Evolutionary conservation across 92 coral and sea anemone genomes (phyloP), one percentile per base, ranked within the genome.

Genomic region (Siderastrea siderea): DNA sequence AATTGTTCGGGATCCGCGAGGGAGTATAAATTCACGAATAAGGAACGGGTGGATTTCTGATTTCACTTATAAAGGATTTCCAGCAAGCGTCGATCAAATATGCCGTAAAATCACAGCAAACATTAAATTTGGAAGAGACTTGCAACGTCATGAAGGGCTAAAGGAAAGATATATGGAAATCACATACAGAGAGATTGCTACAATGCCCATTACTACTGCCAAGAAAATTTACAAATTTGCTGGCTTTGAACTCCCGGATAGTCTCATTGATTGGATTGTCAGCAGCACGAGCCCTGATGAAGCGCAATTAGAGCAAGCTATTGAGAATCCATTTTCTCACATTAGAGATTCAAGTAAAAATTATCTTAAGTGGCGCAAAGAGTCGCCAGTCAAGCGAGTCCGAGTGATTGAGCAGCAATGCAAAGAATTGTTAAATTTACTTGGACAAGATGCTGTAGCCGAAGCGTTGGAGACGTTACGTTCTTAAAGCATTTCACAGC

Each of bases 1-100:
- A 54, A 78, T 85, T 5, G 89, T 85, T 6, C 89, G 89, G 7
- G 89, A 85, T 67, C 89, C 89, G 6, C 80, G 89, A 17, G 89
- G 89, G 55, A 85, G 89, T n/a, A 68, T 85, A 0, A 85, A 85
- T 45, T 85, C 89, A 9, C 51, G 84, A 77, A 85, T 85, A 77
- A 85, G 60, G 17, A 49, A 15, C 14, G 83, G 83, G 1, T 85
- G 89, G 89, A 67, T 85, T 45, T 78, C 89, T 5, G 89, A 85
- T 77, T 85, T 47, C 43, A 85, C 89, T 0, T 76, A 5, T 68
- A 55, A n/a, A 48, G 77, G 77, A 19, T 85, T 85, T 77, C 84
- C 77, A 6, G 1, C 0, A 2, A 12, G 6, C 16, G 84, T 19
- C 14, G 15, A 8, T 43, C 44, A 5, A 4, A 43, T 75, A 58